These are phyloP conservation scores for Solea senegalensis DNA, from an alignment of 2,113 vertebrate genomes.

Conservation along the genomic window DNA sequence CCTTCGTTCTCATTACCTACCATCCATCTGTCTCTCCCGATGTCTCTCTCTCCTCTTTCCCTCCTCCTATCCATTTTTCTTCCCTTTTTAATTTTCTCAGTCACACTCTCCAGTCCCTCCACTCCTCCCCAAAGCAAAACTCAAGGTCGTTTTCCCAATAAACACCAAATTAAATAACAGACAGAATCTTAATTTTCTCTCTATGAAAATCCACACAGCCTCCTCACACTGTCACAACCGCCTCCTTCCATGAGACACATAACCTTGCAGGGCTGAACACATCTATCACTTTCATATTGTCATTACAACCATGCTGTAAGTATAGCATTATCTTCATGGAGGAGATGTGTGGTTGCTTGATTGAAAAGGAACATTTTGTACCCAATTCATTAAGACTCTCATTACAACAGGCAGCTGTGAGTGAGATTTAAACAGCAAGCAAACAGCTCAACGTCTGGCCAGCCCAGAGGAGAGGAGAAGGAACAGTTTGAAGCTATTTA, in stretches of 20 bases:
- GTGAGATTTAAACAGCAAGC: background rate
- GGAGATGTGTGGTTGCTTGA: conserved; percentile 1
- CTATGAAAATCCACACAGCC: conserved; percentile 7
- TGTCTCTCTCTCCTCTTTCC: background rate
- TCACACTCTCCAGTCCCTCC: background rate
- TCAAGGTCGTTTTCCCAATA: conserved; percentile 50
- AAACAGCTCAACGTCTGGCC: too few relatives aligned
- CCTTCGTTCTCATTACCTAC: background rate
- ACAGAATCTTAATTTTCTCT: conserved; percentile 13
- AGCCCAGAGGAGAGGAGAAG: too few relatives aligned
- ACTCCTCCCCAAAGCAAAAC: background rate
- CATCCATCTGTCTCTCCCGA: background rate
- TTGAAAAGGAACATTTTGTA: conserved; percentile 23
- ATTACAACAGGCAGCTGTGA: conserved; percentile 43
- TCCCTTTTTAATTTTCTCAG: background rate
- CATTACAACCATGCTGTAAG: conserved; percentile 23
- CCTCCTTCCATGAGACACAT: conserved; percentile 12
- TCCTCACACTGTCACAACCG: background rate
- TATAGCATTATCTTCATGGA: background rate
- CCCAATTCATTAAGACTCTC: conserved; percentile 39
- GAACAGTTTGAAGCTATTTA: too few relatives aligned
- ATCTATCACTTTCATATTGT: conserved; percentile 46
- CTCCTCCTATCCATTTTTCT: background rate
- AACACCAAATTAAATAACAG: conserved; percentile 44
- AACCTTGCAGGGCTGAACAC: conserved; percentile 47